A percentile compares a stretch with the other conserved stretches of the same genome.
Evolutionary conservation across 2,888 invertebrate species (phyloP).

Genomic region (Plagiodera versicolora): DNA sequence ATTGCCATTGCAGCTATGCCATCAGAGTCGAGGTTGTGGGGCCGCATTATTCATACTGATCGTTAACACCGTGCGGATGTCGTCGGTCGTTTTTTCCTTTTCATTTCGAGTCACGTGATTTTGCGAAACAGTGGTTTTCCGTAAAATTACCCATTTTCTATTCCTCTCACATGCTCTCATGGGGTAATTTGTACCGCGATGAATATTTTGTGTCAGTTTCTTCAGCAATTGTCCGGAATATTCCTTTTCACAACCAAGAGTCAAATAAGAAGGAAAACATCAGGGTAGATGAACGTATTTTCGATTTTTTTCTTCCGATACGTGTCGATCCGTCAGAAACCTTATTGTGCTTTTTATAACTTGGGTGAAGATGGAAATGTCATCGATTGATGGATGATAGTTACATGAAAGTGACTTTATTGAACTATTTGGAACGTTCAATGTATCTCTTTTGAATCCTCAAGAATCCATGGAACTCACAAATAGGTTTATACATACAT

Average conservation of each 20-base stretch:
- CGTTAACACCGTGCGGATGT: conserved; percentile 20
- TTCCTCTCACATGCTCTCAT: neutral
- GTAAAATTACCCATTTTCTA: neutral
- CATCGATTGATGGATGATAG: too few species aligned
- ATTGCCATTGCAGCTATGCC: conserved; percentile 18
- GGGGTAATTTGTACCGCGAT: neutral
- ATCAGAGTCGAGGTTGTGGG: conserved; percentile 15
- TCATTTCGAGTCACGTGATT: conserved; percentile 10
- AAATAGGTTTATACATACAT: too few species aligned
- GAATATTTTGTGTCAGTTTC: neutral
- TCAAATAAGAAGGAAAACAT: too few species aligned
- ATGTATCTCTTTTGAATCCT: too few species aligned
- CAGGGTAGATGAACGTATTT: too few species aligned
- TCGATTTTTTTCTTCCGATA: too few species aligned
- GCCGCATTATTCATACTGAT: conserved; percentile 21
- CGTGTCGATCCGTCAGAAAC: too few species aligned
- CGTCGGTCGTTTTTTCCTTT: conserved; percentile 13
- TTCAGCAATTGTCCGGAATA: neutral
- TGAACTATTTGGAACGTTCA: too few species aligned
- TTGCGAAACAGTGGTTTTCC: neutral
- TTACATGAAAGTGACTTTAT: too few species aligned
- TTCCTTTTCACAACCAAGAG: neutral
- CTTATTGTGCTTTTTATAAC: too few species aligned
- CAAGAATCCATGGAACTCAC: too few species aligned
- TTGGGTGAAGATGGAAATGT: too few species aligned